Evolutionary conservation across 1,140 invertebrate species (phyloP).

Genomic region (Drosophila littoralis): DNA sequence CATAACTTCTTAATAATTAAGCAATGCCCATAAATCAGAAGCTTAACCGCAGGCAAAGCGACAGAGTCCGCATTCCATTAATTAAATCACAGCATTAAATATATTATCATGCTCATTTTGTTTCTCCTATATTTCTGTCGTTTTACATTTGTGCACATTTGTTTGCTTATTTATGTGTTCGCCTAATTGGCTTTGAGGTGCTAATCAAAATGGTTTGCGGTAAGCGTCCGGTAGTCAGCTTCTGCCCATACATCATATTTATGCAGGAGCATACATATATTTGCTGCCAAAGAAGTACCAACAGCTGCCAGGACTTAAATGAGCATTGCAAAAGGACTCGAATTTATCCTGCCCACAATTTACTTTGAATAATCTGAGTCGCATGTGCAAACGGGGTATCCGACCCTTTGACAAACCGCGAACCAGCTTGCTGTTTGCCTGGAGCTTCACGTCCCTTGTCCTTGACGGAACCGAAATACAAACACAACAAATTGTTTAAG

Average conservation of each 20-base stretch:
- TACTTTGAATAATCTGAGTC: slow-evolving; percentile 24
- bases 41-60: slow-evolving; percentile 12
- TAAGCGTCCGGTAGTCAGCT: slow-evolving; percentile 1
- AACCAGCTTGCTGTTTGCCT: slow-evolving; percentile 23
- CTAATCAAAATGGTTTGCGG: slow-evolving; percentile 67
- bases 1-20: slow-evolving; percentile 81
- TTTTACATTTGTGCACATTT: slow-evolving; percentile 40
- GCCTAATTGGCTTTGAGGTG: slow-evolving; percentile 59
- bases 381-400: slow-evolving; percentile 18
- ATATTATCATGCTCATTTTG: slow-evolving; percentile 43
- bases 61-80: slow-evolving; percentile 58
- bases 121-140: slow-evolving; percentile 40
- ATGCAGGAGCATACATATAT: background rate
- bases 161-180: slow-evolving; percentile 60
- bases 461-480: slow-evolving; percentile 16
- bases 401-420: slow-evolving; percentile 35
- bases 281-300: background rate
- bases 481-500: slow-evolving; percentile 40
- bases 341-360: slow-evolving; percentile 12
- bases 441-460: background rate
- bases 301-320: slow-evolving; percentile 17
- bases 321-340: slow-evolving; percentile 7
- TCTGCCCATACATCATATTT: slow-evolving; percentile 2
- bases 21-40: slow-evolving; percentile 63
- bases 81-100: slow-evolving; percentile 71